These are phyloP conservation scores for Aphelenchoides fujianensis DNA, from an alignment of 1,140 invertebrate genomes.

Conservation along the genomic window DNA sequence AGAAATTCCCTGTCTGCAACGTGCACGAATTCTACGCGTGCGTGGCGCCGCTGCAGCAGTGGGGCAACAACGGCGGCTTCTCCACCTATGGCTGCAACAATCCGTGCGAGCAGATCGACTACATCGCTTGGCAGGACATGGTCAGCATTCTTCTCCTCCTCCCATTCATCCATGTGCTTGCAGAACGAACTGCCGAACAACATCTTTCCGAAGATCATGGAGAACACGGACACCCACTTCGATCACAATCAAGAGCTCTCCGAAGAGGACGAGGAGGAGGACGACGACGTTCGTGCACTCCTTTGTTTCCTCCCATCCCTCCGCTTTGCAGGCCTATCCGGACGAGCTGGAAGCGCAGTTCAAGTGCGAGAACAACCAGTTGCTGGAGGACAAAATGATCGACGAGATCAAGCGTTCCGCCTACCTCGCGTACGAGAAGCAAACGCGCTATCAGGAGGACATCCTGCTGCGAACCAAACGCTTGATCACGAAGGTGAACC, in stretches of 20 bases:
- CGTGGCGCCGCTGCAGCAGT: slow-evolving; percentile 44
- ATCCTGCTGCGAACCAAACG: slow-evolving; percentile 56
- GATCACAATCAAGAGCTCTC: slow-evolving; percentile 22
- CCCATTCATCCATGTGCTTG: too few relatives aligned
- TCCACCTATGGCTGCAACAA: slow-evolving; percentile 44
- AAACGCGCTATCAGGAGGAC: slow-evolving; percentile 60
- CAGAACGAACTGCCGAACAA: slow-evolving; percentile 50
- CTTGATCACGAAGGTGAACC: slow-evolving; percentile 46
- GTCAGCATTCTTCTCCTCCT: too few relatives aligned
- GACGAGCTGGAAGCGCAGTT: too few relatives aligned
- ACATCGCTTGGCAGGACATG: slow-evolving; percentile 62
- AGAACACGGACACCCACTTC: slow-evolving; percentile 26
- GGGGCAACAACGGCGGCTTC: too few relatives aligned
- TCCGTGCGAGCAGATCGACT: slow-evolving; percentile 57
- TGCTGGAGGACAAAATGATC: slow-evolving; percentile 48
- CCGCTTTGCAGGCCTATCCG: too few relatives aligned
- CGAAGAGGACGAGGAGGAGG: slow-evolving; percentile 52
- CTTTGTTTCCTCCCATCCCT: too few relatives aligned
- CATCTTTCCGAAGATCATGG: slow-evolving; percentile 58
- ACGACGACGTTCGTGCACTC: too few relatives aligned
- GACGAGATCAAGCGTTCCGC: slow-evolving; percentile 53
- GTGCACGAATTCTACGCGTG: slow-evolving; percentile 58
- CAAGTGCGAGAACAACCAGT: slow-evolving; percentile 51
- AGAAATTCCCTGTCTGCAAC: slow-evolving; percentile 41
- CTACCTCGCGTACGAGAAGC: slow-evolving; percentile 58